Base-by-base conservation (phyloP, 2,888 invertebrate genomes). In the Odontothrips loti region DNA sequence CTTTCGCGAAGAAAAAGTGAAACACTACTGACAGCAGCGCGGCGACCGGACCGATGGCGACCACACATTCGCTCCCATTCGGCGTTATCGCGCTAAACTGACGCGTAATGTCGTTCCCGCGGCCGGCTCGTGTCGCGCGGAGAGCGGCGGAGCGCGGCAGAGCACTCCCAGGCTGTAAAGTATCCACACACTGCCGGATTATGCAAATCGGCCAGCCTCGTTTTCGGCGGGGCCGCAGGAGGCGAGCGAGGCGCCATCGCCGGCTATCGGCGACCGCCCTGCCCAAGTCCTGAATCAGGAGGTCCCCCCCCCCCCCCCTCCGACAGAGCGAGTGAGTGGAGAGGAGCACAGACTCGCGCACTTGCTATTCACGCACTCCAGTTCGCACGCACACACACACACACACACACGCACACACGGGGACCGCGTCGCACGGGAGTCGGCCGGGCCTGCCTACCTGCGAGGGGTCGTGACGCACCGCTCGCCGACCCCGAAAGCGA, bases 181-280 rank as follows among this genome's bases (percentile, higher is more conserved):
- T 75, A 27, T 75, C 68, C 68, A 75, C 68, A 75, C 68, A 75
- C 23, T 43, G 58, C 58, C 11, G 68, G 68, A 75, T 75, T 75
- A 75, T 75, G 68, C 68, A 75, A 75, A 75, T 75, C 23, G n/a
- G 68, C 51, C 34, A 43, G 11, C 58, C 58, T 58, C 58, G 58
- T 15, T 43, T 58, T 58, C n/a, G 68, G 68, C 23, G 23, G 68
- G 68, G 68, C 68, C 68, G 23, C 68, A 51, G 51, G 51, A 12
- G 20, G 51, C 20, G 51, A 10, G 4, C 10, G 51, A 20, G 51
- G 15, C 51, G 11, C 34, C 6, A 6, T 2, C 34, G 34, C 34
- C 34, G 2, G 34, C n/a, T n/a, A n/a, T n/a, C n/a, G n/a, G n/a
- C n/a, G n/a, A n/a, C n/a, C n/a, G n/a, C n/a, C n/a, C n/a, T n/a